phyloP scores from a whole-genome alignment of 2,888 invertebrate genomes.

The Zelleria hepariella region DNA sequence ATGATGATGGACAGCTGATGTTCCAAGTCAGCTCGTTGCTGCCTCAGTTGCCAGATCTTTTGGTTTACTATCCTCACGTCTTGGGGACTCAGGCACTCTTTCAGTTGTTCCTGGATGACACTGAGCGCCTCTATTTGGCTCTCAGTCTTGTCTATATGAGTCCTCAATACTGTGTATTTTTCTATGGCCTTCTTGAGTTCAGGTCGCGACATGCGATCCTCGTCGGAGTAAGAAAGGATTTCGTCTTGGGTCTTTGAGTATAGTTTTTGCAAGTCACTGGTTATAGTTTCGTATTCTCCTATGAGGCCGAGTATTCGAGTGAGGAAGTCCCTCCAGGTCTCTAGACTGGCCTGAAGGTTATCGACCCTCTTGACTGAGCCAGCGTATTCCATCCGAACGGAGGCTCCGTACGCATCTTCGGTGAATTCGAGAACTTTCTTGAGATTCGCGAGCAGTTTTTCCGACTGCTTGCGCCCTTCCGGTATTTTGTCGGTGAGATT shows the following conservation, averaged over 20 bases:
- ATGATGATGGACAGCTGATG: slow-evolving; percentile 81
- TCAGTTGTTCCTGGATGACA: slow-evolving; percentile 84
- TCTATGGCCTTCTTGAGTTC: slow-evolving; percentile 77
- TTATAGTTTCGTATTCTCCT: slow-evolving; percentile 75
- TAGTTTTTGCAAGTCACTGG: slow-evolving; percentile 70
- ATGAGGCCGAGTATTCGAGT: slow-evolving; percentile 76
- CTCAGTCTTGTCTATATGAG: slow-evolving; percentile 69
- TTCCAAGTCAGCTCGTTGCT: slow-evolving; percentile 86
- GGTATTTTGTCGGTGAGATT: slow-evolving; percentile 78
- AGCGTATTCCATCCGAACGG: slow-evolving; percentile 85
- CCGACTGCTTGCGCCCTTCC: slow-evolving; percentile 76
- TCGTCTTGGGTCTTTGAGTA: slow-evolving; percentile 77
- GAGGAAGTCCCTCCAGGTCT: slow-evolving; percentile 86
- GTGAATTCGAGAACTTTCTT: slow-evolving; percentile 77
- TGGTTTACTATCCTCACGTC: slow-evolving; percentile 87
- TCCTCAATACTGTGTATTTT: slow-evolving; percentile 73
- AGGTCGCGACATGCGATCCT: slow-evolving; percentile 71
- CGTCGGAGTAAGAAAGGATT: slow-evolving; percentile 70
- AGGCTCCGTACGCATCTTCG: slow-evolving; percentile 82
- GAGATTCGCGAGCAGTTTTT: slow-evolving; percentile 76
- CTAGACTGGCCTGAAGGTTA: slow-evolving; percentile 83
- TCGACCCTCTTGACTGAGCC: slow-evolving; percentile 83
- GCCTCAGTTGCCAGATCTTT: slow-evolving; percentile 81
- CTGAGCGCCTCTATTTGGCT: slow-evolving; percentile 79
- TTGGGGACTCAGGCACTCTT: slow-evolving; percentile 86